Base-by-base conservation (phyloP, 2,113 vertebrate species). In the Platysteira castanea region DNA sequence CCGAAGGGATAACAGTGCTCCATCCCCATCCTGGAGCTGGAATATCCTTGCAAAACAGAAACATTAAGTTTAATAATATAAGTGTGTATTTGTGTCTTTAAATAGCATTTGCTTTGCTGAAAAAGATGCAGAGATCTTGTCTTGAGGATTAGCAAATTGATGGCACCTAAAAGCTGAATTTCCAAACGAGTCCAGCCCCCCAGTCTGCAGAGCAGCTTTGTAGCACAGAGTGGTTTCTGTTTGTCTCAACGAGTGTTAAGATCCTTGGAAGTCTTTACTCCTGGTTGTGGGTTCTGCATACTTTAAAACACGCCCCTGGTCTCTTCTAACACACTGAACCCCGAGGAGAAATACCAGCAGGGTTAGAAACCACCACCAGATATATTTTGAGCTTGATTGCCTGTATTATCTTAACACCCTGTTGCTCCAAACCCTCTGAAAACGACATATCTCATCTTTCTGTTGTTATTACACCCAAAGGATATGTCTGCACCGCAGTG, bases 331-430 rank as follows among this genome's bases (percentile, higher is more conserved):
- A 95, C 83, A 28, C 61, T 82, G 91, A 97, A 94, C 93, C 96
- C 94, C 1, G 65, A 92, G 94, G 95, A 96, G 95, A 95, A 95
- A 97, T 96, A 94, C 94, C 95, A 96, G 89, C 8, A 87, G 77
- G 78, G 80, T 93, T 97, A 95, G 84, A 96, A 97, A 95, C 95
- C 94, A 97, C 91, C 84, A 95, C 95, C 77, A 96, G 93, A 87
- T 95, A 93, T 60, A 96, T 91, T 96, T 94, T 53, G 77, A 94
- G 89, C 87, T 89, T 85, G 89, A 93, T 89, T 94, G 84, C 94
- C 87, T 87, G 74, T 57, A 91, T 96, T 95, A 96, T 95, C 94
- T 95, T 89, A 93, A 91, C 91, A 91, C 91, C 61, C 93, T 8
- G 52, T 56, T 96, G 93, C 96, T 96, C 77, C 87, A 93, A 96